Base-by-base conservation (phyloP, 1,140 invertebrate genomes). In the Rhynchophorus ferrugineus region DNA sequence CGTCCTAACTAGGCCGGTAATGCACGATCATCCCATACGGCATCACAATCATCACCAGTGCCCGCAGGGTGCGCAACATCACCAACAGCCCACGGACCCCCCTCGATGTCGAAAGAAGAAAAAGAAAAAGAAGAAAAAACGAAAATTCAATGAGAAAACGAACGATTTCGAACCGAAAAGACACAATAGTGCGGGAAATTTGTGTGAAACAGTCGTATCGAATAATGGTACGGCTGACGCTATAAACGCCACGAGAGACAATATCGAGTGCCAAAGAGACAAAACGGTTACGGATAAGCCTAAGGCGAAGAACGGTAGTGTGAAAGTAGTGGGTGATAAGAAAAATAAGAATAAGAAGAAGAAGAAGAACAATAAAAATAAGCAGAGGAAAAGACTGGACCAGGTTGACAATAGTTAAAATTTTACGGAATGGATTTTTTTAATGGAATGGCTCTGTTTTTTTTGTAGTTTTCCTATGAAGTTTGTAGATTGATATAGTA, bases 1-100 rank as follows among this genome's bases (percentile, higher is more conserved):
- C 33, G 80, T 81, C 29, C 75, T 89, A 17, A 84, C 84, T 20
- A 73, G 81, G 56, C 74, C 78, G 34, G 80, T 77, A 13, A 44
- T 54, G 14, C 70, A 75, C 62, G 77, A 82, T 58, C 70, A 74
- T 29, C 69, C 71, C 24, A 72, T 75, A 53, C 66, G 72, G 56
- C 61, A 61, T n/a, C 50, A 61, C 37, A 58, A 64, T 16, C 66
- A 68, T 37, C 62, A 69, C 21, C 56, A 51, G 7, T 61, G 52
- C 44, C 53, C 54, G 8, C 49, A 50, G 7, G 41, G 44, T 33
- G 49, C 35, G 16, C n/a, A 35, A 19, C 49, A 47, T 24, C 44
- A 54, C 41, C 13, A 22, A 14, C 47, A 49, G 38, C 49, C 29
- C 24, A 38, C 49, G 22, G 54, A 60, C 24, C 52, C 53, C 17